These are phyloP conservation scores for Sphenodon punctatus DNA, from an alignment of 2,797 vertebrate species.

Conservation along the genomic window DNA sequence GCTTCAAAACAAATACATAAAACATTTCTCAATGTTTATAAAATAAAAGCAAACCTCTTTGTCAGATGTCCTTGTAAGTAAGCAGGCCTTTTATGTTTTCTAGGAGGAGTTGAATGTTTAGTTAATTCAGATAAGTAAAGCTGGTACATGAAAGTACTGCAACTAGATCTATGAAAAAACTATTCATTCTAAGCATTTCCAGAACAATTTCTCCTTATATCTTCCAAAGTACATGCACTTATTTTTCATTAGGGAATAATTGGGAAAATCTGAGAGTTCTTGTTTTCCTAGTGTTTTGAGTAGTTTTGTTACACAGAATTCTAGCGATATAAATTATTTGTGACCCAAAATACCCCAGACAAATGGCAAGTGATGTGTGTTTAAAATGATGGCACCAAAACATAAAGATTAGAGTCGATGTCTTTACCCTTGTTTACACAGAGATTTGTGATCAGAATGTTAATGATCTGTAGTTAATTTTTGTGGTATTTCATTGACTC, in stretches of 20 bases:
- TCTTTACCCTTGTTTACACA: no score
- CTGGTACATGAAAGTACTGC: neutral
- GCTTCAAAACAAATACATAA: neutral
- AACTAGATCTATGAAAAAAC: neutral
- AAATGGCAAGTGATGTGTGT: neutral
- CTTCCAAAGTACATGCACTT: neutral
- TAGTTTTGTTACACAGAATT: neutral
- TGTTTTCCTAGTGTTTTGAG: neutral
- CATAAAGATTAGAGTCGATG: neutral
- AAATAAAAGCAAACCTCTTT: conserved; percentile 11
- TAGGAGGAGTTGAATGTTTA: conserved; percentile 8
- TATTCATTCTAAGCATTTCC: neutral
- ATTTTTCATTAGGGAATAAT: conserved; percentile 16
- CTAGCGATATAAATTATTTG: neutral
- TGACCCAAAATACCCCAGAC: neutral
- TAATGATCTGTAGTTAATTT: no score
- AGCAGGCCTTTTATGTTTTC: conserved; percentile 2
- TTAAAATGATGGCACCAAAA: neutral
- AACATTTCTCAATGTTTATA: neutral
- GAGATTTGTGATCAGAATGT: no score
- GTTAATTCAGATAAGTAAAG: neutral
- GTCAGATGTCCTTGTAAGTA: neutral
- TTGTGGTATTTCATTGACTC: no score
- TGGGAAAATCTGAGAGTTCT: neutral
- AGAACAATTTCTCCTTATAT: neutral